Base-by-base conservation (phyloP, 2,113 vertebrate species). In the Vulpes ferrilata region DNA sequence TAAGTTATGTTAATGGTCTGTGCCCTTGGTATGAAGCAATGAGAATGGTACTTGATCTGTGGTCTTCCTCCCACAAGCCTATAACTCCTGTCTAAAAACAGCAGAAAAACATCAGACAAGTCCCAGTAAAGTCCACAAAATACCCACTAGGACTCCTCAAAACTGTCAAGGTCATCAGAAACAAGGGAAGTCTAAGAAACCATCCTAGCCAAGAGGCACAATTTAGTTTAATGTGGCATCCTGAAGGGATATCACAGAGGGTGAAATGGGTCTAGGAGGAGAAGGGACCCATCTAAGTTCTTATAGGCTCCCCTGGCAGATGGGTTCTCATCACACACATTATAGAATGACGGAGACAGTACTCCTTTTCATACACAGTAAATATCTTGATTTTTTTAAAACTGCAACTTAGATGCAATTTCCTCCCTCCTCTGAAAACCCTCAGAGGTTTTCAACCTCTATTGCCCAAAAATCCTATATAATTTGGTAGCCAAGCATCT, bases 301-400 rank as follows among this genome's bases (percentile, higher is more conserved):
- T 85, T 22, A 27, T 9, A 30, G 19, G 55, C 7, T 43, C 53
- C 71, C 82, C 20, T 9, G 4, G 32, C 10, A 10, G 51, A 51
- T 0, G 25, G n/a, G 13, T 13, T 62, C 16, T n/a, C 43, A 43
- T 0, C 7, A 55, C 25, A 65, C 1, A 20, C 1, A 0, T 27
- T 2, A 12, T 16, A 15, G 38, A 76, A 23, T 4, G 25, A 51
- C 5, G 11, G 32, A 95, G 0, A 3, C 5, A 4, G 7, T n/a
- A 13, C 13, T 93, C 25, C n/a, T 92, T 69, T 88, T 55, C 57
- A 43, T 4, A 35, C 2, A 43, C 17, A 80, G 6, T 23, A 22
- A 83, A 7, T n/a, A 16, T 3, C 76, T 38, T 69, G 17, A n/a
- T 23, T 78, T 87, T 78, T 78, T 38, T n/a, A 20, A 25, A 43